These are phyloP conservation scores for Apoda limacodes DNA, from an alignment of 2,888 invertebrate genomes.

Conservation along the genomic window DNA sequence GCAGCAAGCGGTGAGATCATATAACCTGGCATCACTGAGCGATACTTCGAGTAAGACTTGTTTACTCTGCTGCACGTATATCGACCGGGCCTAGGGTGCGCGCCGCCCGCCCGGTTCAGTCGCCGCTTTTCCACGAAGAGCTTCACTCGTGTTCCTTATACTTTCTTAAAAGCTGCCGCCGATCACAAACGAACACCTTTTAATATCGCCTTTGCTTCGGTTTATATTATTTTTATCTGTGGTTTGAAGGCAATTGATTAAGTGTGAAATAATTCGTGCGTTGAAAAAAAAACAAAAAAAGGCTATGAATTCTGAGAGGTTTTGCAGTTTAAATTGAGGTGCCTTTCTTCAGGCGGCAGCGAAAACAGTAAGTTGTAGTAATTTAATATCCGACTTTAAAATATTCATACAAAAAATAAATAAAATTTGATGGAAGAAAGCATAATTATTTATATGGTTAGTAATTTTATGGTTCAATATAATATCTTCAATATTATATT, in stretches of 20 bases:
- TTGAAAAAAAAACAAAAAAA: too few species aligned
- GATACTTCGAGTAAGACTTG: constrained; percentile 51
- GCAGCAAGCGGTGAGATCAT: constrained; percentile 18
- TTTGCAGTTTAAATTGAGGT: constrained; percentile 32
- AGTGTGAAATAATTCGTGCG: too few species aligned
- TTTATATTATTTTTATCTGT: too few species aligned
- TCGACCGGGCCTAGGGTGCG: constrained; percentile 36
- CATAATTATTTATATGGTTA: too few species aligned
- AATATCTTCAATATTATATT: too few species aligned
- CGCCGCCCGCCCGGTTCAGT: constrained; percentile 55
- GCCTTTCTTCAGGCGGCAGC: constrained; percentile 46
- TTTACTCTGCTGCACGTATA: constrained; percentile 67
- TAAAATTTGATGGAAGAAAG: too few species aligned
- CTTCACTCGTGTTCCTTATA: constrained; percentile 35
- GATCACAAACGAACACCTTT: constrained; percentile 35
- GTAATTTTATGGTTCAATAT: too few species aligned
- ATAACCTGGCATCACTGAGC: constrained; percentile 46
- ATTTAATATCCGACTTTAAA: too few species aligned
- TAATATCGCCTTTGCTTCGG: too few species aligned
- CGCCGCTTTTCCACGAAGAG: constrained; percentile 32
- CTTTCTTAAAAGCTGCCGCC: constrained; percentile 47
- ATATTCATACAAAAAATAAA: too few species aligned
- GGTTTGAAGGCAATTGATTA: too few species aligned
- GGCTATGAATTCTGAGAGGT: constrained; percentile 36
- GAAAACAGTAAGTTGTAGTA: constrained; percentile 48